Percentiles rank a stretch among this genome's conserved stretches.
These are phyloP conservation scores for Alligator sinensis DNA, from an alignment of 2,113 vertebrate species.

Conservation along the genomic window DNA sequence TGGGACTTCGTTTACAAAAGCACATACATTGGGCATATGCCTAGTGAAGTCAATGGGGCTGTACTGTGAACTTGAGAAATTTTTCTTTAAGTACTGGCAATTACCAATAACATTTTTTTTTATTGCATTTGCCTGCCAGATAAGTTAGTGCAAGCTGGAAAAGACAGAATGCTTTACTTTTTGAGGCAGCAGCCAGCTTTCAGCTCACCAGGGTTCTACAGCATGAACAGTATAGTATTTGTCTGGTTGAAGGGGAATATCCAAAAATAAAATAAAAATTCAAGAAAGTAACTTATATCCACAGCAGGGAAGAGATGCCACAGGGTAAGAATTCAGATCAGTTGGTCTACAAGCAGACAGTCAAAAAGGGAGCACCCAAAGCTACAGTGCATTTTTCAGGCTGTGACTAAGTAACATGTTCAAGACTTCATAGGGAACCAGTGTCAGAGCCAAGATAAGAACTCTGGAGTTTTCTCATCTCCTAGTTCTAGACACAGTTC, in stretches of 20 bases:
- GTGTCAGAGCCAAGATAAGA: neutral
- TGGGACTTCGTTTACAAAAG: neutral
- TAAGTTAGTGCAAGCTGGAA: neutral
- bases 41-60: neutral
- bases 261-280: neutral
- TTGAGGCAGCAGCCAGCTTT: neutral
- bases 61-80: accelerated
- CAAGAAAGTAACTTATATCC: neutral
- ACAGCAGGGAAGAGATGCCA: neutral
- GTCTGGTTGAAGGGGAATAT: neutral
- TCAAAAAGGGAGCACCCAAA: neutral
- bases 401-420: neutral
- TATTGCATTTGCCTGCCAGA: accelerated
- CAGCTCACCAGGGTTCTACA: neutral
- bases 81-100: neutral
- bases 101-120: neutral
- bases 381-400: neutral
- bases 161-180: neutral
- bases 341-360: neutral
- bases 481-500: neutral
- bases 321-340: neutral
- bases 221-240: neutral
- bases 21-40: neutral
- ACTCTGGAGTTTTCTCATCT: neutral
- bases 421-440: neutral